Conservation (phyloP, 2,113 vertebrate species). For the Lagopus muta region DNA sequence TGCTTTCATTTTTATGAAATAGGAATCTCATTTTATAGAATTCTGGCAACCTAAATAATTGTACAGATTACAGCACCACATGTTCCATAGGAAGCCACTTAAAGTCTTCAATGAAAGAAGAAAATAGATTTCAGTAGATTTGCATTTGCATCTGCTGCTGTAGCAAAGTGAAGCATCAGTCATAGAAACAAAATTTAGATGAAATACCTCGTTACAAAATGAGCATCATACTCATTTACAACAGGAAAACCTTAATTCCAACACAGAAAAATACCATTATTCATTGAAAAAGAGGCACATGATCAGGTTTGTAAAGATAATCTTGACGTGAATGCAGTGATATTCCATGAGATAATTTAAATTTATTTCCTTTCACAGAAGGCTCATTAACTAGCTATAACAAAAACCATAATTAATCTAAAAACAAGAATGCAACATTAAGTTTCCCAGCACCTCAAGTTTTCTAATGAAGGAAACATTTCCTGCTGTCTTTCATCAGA, state of each 20-base stretch:
- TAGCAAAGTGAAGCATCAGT: slow-evolving; percentile 21
- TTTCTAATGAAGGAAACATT: slow-evolving; percentile 67
- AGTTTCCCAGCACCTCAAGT: slow-evolving; percentile 33
- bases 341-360: slow-evolving; percentile 33
- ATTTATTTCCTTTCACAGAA: slow-evolving; percentile 7
- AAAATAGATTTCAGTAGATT: slow-evolving; percentile 45
- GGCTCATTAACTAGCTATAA: slow-evolving; percentile 23
- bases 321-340: not conserved
- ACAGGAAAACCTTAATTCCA: slow-evolving; percentile 11
- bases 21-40: slow-evolving; percentile 42
- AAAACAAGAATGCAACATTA: slow-evolving; percentile 56
- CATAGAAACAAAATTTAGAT: slow-evolving; percentile 31
- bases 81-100: slow-evolving; percentile 46
- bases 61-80: slow-evolving; percentile 56
- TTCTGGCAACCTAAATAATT: slow-evolving; percentile 57
- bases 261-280: slow-evolving; percentile 2
- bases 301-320: slow-evolving; percentile 37
- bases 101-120: not conserved
- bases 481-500: slow-evolving; percentile 57
- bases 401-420: slow-evolving; percentile 55
- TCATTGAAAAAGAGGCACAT: not conserved
- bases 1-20: slow-evolving; percentile 55
- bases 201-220: slow-evolving; percentile 9
- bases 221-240: slow-evolving; percentile 14
- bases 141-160: not conserved